phyloP scores from a whole-genome alignment of 2,888 invertebrate genomes.

The Galerucella calmariensis region DNA sequence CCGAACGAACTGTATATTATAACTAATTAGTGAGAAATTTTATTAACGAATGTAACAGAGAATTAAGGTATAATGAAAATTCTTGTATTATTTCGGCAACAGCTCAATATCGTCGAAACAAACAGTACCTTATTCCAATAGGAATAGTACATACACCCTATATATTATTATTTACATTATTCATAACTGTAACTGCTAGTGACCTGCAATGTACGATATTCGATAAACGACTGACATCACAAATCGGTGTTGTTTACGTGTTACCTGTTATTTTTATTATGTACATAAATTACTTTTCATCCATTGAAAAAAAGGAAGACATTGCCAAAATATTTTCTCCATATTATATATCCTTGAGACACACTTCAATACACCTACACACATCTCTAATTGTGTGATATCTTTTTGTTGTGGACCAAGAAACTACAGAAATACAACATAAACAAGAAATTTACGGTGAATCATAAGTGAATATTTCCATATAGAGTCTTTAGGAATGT shows the following conservation, averaged over 20 bases:
- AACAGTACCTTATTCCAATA: too few relatives aligned
- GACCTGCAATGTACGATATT: neutral
- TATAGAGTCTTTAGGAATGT: neutral
- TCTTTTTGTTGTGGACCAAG: neutral
- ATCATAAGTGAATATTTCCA: slow-evolving; percentile 17
- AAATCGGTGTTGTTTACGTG: neutral
- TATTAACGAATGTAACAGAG: too few relatives aligned
- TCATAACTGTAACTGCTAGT: neutral
- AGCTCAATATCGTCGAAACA: too few relatives aligned
- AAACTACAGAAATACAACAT: slow-evolving; percentile 13
- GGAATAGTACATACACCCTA: neutral
- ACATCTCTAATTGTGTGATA: slow-evolving; percentile 2
- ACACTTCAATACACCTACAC: slow-evolving; percentile 5
- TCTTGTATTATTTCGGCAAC: too few relatives aligned
- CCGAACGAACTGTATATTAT: too few relatives aligned
- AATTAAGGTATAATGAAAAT: too few relatives aligned
- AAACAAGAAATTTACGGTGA: slow-evolving; percentile 17
- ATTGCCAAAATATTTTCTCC: slow-evolving; percentile 16
- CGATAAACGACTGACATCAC: neutral
- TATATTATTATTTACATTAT: neutral
- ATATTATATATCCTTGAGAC: slow-evolving; percentile 16
- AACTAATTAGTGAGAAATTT: too few relatives aligned
- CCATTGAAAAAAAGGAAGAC: neutral
- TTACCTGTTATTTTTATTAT: slow-evolving; percentile 11
- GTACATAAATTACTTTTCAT: slow-evolving; percentile 10